Percentiles rank a stretch among this genome's conserved stretches.
phyloP scores from a whole-genome alignment of 2,888 invertebrate species.

The Callyntrura sp. region DNA sequence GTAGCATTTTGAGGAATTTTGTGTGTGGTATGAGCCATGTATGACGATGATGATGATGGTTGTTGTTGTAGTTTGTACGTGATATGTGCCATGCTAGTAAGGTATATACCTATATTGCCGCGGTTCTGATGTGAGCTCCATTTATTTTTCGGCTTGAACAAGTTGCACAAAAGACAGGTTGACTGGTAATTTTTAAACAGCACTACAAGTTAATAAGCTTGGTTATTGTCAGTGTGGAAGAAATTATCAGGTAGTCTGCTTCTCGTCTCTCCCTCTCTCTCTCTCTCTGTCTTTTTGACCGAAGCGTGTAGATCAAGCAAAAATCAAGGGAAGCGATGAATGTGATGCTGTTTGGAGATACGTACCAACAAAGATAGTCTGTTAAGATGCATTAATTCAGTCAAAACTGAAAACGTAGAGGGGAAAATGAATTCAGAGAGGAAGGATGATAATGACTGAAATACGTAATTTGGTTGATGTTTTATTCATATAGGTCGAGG shows the following conservation, averaged over 20 bases:
- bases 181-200: conserved; percentile 48
- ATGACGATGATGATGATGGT: not conserved
- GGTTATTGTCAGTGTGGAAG: conserved; percentile 57
- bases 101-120: not conserved
- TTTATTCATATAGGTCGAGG: conserved; percentile 76
- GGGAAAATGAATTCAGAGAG: conserved; percentile 49
- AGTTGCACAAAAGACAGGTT: conserved; percentile 39
- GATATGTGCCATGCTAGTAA: not conserved
- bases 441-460: conserved; percentile 71
- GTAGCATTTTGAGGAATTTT: conserved; percentile 10
- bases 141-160: conserved; percentile 32
- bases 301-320: conserved; percentile 3
- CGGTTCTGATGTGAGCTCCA: not conserved
- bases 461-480: conserved; percentile 70
- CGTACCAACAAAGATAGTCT: not conserved
- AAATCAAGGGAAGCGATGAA: conserved; percentile 28
- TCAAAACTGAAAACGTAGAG: conserved; percentile 33
- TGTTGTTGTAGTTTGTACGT: not conserved
- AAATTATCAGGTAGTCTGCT: conserved; percentile 66
- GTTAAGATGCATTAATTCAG: conserved; percentile 32
- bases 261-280: not conserved
- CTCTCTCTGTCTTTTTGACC: conserved; percentile 6
- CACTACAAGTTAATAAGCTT: conserved; percentile 50
- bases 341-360: conserved; percentile 21
- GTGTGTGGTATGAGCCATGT: not conserved